Conservation (phyloP, 2,797 vertebrate species). For the Parauchenoglanis punctatus region DNA sequence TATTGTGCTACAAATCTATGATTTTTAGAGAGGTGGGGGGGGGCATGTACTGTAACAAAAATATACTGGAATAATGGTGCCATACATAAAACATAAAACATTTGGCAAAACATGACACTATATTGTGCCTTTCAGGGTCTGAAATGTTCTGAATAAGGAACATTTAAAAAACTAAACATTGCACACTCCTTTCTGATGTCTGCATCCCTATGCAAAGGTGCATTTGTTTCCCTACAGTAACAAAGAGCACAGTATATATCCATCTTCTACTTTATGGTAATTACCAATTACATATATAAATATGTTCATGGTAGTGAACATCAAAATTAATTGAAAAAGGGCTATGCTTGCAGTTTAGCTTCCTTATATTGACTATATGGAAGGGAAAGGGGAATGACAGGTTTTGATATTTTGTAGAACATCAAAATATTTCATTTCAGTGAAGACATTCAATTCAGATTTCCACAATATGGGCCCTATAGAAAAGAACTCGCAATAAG, state of each 20-base stretch:
- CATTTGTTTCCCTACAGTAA: not conserved
- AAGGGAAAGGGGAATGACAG: not conserved
- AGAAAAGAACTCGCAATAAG: not conserved
- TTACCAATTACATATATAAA: not conserved
- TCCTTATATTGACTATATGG: not conserved
- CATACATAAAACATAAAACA: not conserved
- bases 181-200: not conserved
- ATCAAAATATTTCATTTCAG: no score
- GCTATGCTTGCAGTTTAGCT: not conserved
- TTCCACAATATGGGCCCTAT: conserved; percentile 13
- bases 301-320: not conserved
- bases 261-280: not conserved
- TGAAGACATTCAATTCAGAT: not conserved
- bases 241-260: not conserved
- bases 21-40: no score
- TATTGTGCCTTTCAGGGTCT: not conserved
- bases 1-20: not conserved
- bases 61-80: not conserved
- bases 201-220: not conserved
- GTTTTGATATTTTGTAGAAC: no score
- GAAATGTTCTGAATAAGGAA: not conserved
- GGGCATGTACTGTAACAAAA: not conserved
- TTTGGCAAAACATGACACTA: not conserved
- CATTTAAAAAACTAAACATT: not conserved
- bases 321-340: not conserved